These are phyloP conservation scores for Pampus argenteus DNA, from an alignment of 2,797 vertebrate species.

Conservation along the genomic window DNA sequence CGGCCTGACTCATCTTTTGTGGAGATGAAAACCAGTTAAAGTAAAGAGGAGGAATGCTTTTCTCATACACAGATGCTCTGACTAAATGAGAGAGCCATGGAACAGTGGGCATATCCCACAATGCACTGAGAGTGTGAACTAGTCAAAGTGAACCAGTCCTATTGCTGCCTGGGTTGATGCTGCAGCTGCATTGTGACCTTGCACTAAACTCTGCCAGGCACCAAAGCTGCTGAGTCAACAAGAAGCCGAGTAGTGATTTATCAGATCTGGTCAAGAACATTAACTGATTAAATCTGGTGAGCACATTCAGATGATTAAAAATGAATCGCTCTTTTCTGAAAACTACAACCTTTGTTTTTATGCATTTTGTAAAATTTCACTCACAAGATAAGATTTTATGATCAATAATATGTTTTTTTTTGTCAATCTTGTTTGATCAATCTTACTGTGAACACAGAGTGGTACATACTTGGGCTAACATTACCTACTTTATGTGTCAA, in stretches of 20 bases:
- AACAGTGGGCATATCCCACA: constrained; percentile 54
- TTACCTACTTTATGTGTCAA: too few species aligned
- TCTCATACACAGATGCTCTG: constrained; percentile 41
- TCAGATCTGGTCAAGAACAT: constrained; percentile 31
- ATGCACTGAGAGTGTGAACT: constrained; percentile 43
- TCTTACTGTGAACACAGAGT: too few species aligned
- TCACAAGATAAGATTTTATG: background rate
- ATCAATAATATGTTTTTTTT: background rate
- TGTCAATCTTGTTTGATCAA: background rate
- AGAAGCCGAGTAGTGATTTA: constrained; percentile 17
- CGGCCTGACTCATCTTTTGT: constrained; percentile 41
- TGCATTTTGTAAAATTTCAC: background rate
- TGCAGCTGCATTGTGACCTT: constrained; percentile 62
- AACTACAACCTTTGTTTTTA: background rate
- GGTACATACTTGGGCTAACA: too few species aligned
- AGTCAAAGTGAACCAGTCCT: constrained; percentile 1
- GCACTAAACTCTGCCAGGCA: constrained; percentile 32
- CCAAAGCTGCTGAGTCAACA: constrained; percentile 61
- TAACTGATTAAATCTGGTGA: constrained; percentile 27
- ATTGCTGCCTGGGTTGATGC: constrained; percentile 3
- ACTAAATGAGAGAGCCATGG: constrained; percentile 1
- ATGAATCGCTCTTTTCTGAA: background rate
- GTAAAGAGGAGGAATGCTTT: constrained; percentile 23
- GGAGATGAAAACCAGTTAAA: constrained; percentile 13
- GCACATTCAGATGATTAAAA: background rate